Base-by-base conservation (phyloP, 2,797 vertebrate species). In the Danio albolineatus region DNA sequence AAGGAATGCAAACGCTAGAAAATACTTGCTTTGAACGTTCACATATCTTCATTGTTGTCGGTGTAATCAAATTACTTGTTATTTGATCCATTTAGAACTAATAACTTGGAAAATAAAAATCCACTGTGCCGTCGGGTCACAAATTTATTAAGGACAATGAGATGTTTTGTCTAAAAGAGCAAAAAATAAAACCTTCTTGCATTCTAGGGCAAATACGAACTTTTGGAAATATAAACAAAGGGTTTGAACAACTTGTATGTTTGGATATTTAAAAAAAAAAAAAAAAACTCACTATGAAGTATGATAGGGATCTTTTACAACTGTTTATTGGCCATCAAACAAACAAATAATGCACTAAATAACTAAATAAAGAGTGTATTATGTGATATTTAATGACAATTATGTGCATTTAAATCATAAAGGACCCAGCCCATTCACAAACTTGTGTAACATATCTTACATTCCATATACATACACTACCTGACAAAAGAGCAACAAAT, bases 121-220 rank as follows among this genome's bases (percentile, higher is more conserved):
- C 14, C 10, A 39, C 28, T 38, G 6, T 39, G 6, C 48, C 10
- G 5, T 19, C 39, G 46, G 44, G 39, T 64, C 9, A 9, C 38
- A 56, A 28, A 39, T 41, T 53, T 0, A 53, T 12, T 28, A 21
- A 10, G 5, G 41, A 46, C 41, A 66, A 66, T 6, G 7, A 16
- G 66, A 9, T 6, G 16, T 54, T 43, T 64, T 1, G 38, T 43
- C 60, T 53, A 6, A 38, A 62, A 21, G 36, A 53, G 19, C 44
- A 39, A 38, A 70, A 7, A 57, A 17, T 48, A 38, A 6, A 16
- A 28, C 28, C 28, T 19, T 41, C 2, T 10, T 12, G 3, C 36
- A 41, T 8, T 21, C 2, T 41, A 57, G 57, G 53, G 8, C 70
- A 72, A 72, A 72, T 57, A 56, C 14, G 9, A 75, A 62, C 10